Evolutionary conservation across 2,888 invertebrate genomes (phyloP).

Genomic region (Hoplodrina ambigua): DNA sequence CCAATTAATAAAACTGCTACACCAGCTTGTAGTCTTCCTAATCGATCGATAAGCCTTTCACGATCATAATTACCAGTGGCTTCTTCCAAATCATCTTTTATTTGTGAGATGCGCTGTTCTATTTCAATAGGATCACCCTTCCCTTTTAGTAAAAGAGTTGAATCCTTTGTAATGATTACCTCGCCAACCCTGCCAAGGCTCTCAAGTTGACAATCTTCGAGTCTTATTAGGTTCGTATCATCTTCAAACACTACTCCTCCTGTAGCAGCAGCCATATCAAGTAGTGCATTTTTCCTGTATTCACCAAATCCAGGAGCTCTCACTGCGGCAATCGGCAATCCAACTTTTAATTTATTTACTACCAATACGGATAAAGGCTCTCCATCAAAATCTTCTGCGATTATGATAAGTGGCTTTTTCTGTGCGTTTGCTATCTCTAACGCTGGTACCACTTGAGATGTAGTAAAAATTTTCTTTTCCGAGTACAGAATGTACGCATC

Average conservation of each 20-base stretch:
- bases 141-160: slow-evolving; percentile 92
- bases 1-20: slow-evolving; percentile 95
- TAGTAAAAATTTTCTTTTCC: slow-evolving; percentile 99
- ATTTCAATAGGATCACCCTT: slow-evolving; percentile 95
- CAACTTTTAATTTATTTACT: slow-evolving; percentile 96
- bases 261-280: slow-evolving; percentile 97
- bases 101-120: slow-evolving; percentile 94
- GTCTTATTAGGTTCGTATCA: slow-evolving; percentile 95
- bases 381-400: slow-evolving; percentile 98
- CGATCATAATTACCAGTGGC: slow-evolving; percentile 97
- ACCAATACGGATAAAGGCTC: slow-evolving; percentile 98
- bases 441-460: slow-evolving; percentile 98
- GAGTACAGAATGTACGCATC: slow-evolving; percentile 97
- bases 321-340: slow-evolving; percentile 97
- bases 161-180: slow-evolving; percentile 97
- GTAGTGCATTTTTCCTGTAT: slow-evolving; percentile 96
- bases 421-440: slow-evolving; percentile 97
- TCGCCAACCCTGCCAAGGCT: slow-evolving; percentile 97
- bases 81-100: slow-evolving; percentile 95
- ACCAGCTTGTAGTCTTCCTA: slow-evolving; percentile 96
- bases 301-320: slow-evolving; percentile 99
- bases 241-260: slow-evolving; percentile 98
- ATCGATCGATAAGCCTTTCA: slow-evolving; percentile 96
- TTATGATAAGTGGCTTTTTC: slow-evolving; percentile 97
- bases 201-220: slow-evolving; percentile 95